Conservation (phyloP, 2,797 vertebrate genomes). For the Lepidocolaptes lacrymiger region DNA sequence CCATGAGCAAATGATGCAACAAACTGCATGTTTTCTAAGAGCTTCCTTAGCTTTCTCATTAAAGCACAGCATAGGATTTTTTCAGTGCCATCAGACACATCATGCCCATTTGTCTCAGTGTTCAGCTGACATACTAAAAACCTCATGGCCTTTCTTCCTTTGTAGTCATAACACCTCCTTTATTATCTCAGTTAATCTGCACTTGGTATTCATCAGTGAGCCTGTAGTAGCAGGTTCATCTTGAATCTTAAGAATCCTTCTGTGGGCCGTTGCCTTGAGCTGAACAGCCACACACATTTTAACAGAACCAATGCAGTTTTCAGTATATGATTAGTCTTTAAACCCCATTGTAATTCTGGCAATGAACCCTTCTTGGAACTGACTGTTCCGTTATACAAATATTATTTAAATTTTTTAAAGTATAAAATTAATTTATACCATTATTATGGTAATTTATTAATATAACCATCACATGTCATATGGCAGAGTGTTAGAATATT, state of each 20-base stretch:
- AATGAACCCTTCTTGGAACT: not conserved
- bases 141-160: not conserved
- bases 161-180: not conserved
- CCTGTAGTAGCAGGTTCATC: not conserved
- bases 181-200: not conserved
- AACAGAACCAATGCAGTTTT: not conserved
- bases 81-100: not conserved
- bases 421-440: not conserved
- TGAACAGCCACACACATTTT: not conserved
- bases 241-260: not conserved
- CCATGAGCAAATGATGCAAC: not conserved
- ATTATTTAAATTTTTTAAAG: not conserved
- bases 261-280: not conserved
- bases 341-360: not conserved
- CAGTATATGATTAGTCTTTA: not conserved
- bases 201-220: not conserved
- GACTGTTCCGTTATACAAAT: not conserved
- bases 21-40: not conserved
- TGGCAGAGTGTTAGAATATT: not conserved
- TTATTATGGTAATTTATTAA: conserved; percentile 19
- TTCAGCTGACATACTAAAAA: not conserved
- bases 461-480: not conserved
- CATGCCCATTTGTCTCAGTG: not conserved
- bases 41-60: not conserved
- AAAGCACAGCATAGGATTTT: not conserved